phyloP scores from a whole-genome alignment of 2,797 vertebrate species.

The Poeciliopsis turneri region DNA sequence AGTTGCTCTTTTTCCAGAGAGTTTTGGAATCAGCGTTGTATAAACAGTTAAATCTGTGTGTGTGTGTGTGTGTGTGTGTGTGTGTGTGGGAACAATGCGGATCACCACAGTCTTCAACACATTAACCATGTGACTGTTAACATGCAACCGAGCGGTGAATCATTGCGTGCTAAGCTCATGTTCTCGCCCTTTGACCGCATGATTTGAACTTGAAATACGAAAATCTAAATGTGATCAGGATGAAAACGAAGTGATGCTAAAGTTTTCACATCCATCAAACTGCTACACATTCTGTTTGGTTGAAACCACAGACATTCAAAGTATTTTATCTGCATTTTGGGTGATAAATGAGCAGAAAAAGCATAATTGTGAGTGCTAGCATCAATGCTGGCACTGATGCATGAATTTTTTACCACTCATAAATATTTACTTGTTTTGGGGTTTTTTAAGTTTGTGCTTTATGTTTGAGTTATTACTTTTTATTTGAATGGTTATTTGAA shows the following conservation, averaged over 20 bases:
- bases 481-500: background rate
- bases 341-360: background rate
- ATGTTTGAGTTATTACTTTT: background rate
- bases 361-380: background rate
- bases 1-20: slow-evolving; percentile 28
- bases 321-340: background rate
- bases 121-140: slow-evolving; percentile 65
- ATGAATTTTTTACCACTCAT: background rate
- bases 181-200: slow-evolving; percentile 22
- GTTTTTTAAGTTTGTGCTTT: too few species aligned
- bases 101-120: slow-evolving; percentile 68
- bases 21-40: slow-evolving; percentile 36
- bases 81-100: slow-evolving; percentile 65
- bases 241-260: background rate
- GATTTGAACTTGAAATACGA: background rate
- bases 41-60: slow-evolving; percentile 49
- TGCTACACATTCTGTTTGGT: background rate
- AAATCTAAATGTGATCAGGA: background rate
- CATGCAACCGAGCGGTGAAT: slow-evolving; percentile 53
- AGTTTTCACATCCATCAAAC: background rate
- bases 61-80: slow-evolving; percentile 29
- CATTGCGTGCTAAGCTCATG: background rate
- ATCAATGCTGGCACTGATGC: background rate
- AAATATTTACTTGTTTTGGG: background rate
- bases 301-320: background rate